Base-by-base conservation (phyloP, 2,113 vertebrate genomes). In the Seriola rivoliana region DNA sequence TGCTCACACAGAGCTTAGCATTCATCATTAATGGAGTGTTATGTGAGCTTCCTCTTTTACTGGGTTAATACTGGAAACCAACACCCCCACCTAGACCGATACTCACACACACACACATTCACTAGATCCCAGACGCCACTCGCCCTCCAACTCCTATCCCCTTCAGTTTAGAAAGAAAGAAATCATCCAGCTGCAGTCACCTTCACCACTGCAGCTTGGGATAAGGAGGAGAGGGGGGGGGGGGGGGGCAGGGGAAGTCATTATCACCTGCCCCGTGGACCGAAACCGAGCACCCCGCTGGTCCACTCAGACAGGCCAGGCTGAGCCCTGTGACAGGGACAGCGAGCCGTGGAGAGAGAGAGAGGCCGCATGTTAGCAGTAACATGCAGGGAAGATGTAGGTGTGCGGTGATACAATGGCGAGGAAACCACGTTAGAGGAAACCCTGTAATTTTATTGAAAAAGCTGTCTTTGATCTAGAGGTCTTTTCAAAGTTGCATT, bases 161-260 rank as follows among this genome's bases (percentile, higher is more conserved):
- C 76, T 71, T 55, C 79, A 86, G 67, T 85, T 85, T 57, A 42
- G 42, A 77, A 78, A 76, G 75, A 81, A 77, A 84, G 59, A 80
- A 86, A 83, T 87, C 89, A 80, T 75, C 81, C 80, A 82, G 88
- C 82, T 89, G 81, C 75, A 72, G 88, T 91, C 86, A 91, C 90
- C 81, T 91, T 92, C 89, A 91, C 75, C 57, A 2, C 87, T 82
- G 78, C 81, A 85, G 81, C 19, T 57, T 42, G 80, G 71, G 68
- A 84, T 58, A 50, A 84, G 64, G 54, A 75, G 58, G 68, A 63
- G 44, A 67, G 82, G 71, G 36, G 55, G 60, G 29, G 69, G 52
- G 60, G 42, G 48, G 66, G 82, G 69, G 40, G 58, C 42, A 60
- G 64, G 62, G 57, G 78, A 80, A 82, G 79, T 88, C 75, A 90